Base-by-base conservation (phyloP, 2,113 vertebrate genomes). In the Toxotes jaculatrix region DNA sequence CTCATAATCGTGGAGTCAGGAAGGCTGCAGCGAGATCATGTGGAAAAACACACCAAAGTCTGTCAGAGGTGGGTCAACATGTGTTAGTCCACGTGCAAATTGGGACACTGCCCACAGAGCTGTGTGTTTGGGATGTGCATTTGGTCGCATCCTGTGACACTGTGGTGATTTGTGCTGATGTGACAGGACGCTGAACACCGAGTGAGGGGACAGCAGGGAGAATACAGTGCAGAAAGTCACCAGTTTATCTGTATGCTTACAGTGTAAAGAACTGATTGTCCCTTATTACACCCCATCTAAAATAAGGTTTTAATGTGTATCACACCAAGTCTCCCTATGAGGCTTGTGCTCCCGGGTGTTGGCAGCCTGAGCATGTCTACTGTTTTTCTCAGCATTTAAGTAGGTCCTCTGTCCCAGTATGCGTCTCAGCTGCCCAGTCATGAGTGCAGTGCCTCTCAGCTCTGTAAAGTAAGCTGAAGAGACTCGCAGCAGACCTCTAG, bases 81-180 rank as follows among this genome's bases (percentile, higher is more conserved):
- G 87, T 72, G 82, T 70, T 59, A 0, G 61, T 59, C 45, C 36
- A 31, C 17, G 49, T 66, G 66, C 84, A 77, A 27, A 71, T 0
- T n/a, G 57, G 69, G 51, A 63, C 80, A 61, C 38, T 32, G 79
- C 74, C 71, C 67, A 84, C 67, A 82, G 61, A 64, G 60, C 27
- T 4, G 62, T 27, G 49, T 72, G 59, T 72, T 32, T 87, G 56
- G 36, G 36, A 76, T 80, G 79, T 49, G 76, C 65, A 16, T 72
- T 82, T 83, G 71, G 73, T 64, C 2, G 17, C 61, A 56, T 70
- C 78, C 86, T 76, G 74, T 62, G 82, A 66, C 63, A 53, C 69
- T 56, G 76, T 78, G 73, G 31, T 13, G 9, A 85, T 90, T 84
- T 89, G 80, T 93, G 91, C 89, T 93, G 92, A 94, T 86, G 88